Base-by-base conservation (phyloP, 1,140 invertebrate genomes). In the Drosophila prosaltans region DNA sequence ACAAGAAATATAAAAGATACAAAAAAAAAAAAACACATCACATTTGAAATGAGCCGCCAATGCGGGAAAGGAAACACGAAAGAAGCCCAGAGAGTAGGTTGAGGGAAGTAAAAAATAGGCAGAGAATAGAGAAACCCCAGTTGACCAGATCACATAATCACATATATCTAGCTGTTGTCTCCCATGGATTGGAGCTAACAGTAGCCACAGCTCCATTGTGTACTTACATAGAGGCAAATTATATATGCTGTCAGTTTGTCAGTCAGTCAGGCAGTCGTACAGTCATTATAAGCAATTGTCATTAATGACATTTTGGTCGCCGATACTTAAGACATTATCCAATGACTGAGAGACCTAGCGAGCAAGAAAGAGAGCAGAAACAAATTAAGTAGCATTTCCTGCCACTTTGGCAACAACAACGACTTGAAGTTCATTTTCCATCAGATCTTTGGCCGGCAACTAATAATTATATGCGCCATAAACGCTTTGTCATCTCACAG, bases 381-480 rank as follows among this genome's bases (percentile, higher is more conserved):
- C 69, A 84, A 89, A 89, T 88, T 88, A 89, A 89, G 83, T 88
- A 82, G 83, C 84, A 84, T 88, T 88, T 88, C 83, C 83, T 89
- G 83, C 77, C 83, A 86, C 83, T 88, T 77, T 51, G 45, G 21
- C 45, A 51, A 51, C 45, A 8, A 51, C 45, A 51, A 72, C 69
- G 80, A 60, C 68, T 69, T 77, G 65, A 24, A 9, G 60, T 86
- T 71, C 62, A 57, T 86, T 79, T 80, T 63, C 65, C 76, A 77
- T 80, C 66, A 71, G 82, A 82, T 86, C 82, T 88, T 89, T 88
- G 83, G 78, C 45, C 80, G 83, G 83, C 83, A 79, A 78, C 65
- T 84, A 83, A 83, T 86, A 86, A 86, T 86, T 89, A 86, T 85
- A 85, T 80, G 83, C 83, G 83, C 84, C 72, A 88, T 81, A 88